Percentiles rank a stretch among this genome's conserved stretches.
These are phyloP conservation scores for Lumbricus terrestris DNA, from an alignment of 2,888 invertebrate species.

Conservation along the genomic window DNA sequence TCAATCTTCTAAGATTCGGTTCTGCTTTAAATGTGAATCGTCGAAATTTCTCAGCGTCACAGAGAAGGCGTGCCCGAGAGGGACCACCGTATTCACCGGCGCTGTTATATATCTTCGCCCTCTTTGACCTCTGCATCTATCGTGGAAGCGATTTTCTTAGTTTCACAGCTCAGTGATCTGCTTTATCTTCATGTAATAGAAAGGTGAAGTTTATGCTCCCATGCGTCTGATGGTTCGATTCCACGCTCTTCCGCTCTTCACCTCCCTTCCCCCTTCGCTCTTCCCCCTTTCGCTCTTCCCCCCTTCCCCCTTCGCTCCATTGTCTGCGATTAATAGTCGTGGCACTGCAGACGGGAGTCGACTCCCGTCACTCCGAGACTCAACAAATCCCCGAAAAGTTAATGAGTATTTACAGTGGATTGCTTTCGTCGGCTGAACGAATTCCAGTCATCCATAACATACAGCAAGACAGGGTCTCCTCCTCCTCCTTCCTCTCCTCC, in stretches of 20 bases:
- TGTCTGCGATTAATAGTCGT: conserved; percentile 3
- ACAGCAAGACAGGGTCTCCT: background rate
- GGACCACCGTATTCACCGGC: too few relatives aligned
- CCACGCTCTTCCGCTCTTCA: background rate
- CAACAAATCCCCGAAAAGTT: background rate
- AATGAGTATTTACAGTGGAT: conserved; percentile 3
- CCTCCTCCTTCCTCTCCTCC: background rate
- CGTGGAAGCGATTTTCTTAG: background rate
- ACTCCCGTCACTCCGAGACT: background rate
- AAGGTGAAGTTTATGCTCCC: background rate
- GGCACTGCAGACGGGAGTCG: background rate
- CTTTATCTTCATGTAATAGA: background rate
- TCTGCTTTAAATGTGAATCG: too few relatives aligned
- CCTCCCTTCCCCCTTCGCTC: too few relatives aligned
- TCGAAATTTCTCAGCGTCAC: too few relatives aligned
- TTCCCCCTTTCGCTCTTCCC: too few relatives aligned
- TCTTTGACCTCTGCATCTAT: background rate
- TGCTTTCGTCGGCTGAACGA: background rate
- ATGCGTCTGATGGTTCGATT: background rate
- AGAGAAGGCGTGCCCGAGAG: too few relatives aligned
- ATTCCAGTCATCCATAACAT: background rate
- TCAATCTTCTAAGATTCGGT: background rate
- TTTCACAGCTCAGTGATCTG: background rate
- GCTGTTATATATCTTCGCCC: too few relatives aligned
- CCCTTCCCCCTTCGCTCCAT: background rate